Conservation (phyloP, 2,888 invertebrate species). For the Philopedon plagiatum region DNA sequence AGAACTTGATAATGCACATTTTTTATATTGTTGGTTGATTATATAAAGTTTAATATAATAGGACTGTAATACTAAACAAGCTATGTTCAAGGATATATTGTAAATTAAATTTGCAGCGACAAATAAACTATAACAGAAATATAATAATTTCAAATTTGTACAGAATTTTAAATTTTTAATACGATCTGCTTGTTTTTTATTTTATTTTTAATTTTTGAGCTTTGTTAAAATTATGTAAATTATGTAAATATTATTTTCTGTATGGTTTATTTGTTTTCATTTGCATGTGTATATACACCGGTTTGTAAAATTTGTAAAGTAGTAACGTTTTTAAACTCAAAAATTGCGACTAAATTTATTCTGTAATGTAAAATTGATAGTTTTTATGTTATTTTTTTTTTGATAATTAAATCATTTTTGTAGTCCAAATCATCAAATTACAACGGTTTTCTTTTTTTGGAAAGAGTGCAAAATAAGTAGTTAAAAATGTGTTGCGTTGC, state of each 20-base stretch:
- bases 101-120: constrained; percentile 27
- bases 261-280: constrained; percentile 35
- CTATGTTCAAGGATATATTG: constrained; percentile 41
- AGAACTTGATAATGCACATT: constrained; percentile 41
- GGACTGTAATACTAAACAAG: constrained; percentile 36
- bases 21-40: constrained; percentile 51
- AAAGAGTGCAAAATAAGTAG: too few species aligned
- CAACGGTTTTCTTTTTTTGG: too few species aligned
- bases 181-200: not conserved
- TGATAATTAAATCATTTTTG: too few species aligned
- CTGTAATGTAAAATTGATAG: not conserved
- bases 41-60: constrained; percentile 48
- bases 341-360: not conserved
- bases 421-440: too few species aligned
- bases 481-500: too few species aligned
- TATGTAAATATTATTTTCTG: constrained; percentile 36
- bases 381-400: too few species aligned
- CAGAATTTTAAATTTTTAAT: constrained; percentile 24
- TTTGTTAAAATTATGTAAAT: constrained; percentile 20
- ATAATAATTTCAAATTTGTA: constrained; percentile 29
- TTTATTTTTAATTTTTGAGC: constrained; percentile 10
- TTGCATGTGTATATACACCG: constrained; percentile 28
- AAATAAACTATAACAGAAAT: constrained; percentile 33
- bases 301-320: constrained; percentile 26
- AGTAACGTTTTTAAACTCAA: constrained; percentile 6